Conservation (phyloP, 2,797 vertebrate genomes). For the Pseudocheirus occidentalis region DNA sequence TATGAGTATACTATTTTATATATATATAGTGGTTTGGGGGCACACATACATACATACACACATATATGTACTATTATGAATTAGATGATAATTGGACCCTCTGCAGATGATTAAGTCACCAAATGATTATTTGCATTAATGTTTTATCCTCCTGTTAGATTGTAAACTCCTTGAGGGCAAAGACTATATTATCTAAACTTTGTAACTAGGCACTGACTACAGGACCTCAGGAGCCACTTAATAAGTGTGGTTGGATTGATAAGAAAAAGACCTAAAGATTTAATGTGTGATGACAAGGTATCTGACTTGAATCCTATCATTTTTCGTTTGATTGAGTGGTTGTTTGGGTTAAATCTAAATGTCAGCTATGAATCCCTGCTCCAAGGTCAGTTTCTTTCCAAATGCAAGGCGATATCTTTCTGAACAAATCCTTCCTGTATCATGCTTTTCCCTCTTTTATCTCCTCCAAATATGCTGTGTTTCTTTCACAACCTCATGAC, state of each 20-base stretch:
- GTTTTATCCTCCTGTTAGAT: neutral
- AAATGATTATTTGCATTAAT: neutral
- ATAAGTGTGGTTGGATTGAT: neutral
- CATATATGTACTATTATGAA: neutral
- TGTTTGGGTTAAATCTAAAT: neutral
- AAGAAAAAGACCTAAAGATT: neutral
- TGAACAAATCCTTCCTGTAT: neutral
- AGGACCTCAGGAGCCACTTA: neutral
- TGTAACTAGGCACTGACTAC: neutral
- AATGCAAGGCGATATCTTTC: neutral
- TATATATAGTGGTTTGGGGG: no score
- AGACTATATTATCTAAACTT: neutral
- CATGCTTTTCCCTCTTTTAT: neutral
- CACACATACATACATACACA: no score
- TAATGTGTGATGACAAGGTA: neutral
- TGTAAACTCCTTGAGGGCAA: neutral
- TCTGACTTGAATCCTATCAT: neutral
- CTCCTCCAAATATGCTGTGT: neutral
- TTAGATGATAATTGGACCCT: neutral
- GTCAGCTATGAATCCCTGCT: neutral
- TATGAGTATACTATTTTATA: no score
- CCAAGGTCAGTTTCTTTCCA: neutral
- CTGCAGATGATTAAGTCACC: neutral
- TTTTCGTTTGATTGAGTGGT: neutral
- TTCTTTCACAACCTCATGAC: neutral